A percentile compares a stretch with the other conserved stretches of the same genome.
Conservation (phyloP, 2,113 vertebrate genomes). For the Mandrillus leucophaeus region DNA sequence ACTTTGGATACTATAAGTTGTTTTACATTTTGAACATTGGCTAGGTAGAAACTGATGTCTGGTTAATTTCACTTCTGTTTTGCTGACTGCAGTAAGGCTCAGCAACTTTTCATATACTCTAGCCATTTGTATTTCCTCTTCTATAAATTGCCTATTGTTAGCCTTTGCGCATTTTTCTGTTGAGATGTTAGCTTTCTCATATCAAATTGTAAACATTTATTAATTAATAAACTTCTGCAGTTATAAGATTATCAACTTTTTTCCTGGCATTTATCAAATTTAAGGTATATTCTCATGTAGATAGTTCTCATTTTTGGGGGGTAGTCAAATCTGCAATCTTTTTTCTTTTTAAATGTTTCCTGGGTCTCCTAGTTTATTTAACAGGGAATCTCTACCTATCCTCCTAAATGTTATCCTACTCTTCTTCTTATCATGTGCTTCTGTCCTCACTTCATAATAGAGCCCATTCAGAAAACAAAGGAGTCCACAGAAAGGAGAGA, state of each 20-base stretch:
- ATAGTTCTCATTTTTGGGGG: neutral
- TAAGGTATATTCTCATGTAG: neutral
- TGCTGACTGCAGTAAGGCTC: neutral
- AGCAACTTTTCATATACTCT: neutral
- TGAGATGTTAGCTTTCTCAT: neutral
- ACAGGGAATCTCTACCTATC: neutral
- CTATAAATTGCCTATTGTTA: neutral
- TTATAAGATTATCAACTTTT: neutral
- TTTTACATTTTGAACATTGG: neutral
- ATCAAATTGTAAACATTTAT: neutral
- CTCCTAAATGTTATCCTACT: neutral
- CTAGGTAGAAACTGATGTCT: neutral
- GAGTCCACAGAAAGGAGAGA: neutral
- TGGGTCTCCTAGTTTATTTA: neutral
- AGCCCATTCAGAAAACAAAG: neutral
- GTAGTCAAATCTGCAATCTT: neutral
- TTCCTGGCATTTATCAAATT: neutral
- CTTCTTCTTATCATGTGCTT: neutral
- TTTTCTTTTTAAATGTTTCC: neutral
- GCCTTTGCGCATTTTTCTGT: neutral
- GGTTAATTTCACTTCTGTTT: neutral
- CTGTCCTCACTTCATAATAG: neutral
- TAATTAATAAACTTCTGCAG: neutral
- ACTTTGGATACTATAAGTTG: neutral
- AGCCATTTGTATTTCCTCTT: neutral